Base-by-base conservation (phyloP, 2,888 invertebrate species). In the Alentia gelatinosa region DNA sequence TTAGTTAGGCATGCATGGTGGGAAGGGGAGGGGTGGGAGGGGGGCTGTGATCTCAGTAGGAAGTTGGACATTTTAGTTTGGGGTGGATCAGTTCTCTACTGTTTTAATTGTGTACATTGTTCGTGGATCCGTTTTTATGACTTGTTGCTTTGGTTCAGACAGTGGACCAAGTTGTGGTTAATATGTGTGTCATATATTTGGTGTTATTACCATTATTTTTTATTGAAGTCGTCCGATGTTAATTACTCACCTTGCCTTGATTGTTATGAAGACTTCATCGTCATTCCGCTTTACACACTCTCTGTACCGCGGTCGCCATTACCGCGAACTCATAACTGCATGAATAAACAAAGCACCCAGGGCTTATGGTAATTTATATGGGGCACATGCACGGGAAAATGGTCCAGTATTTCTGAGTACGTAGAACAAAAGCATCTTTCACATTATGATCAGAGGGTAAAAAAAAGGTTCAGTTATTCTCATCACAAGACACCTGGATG, bases 201-300 rank as follows among this genome's bases (percentile, higher is more conserved):
- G 33, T 68, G 68, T 68, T 68, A 68, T 68, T 68, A 30, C 68
- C 68, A 68, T 68, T 19, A 68, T 68, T 9, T 56, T 56, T 56
- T 68, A 30, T 68, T 26, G 68, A 30, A 68, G 23, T 30, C 33
- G n/a, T 68, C 68, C 68, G 30, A 26, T 56, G 56, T 30, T 68
- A 68, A 68, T 30, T 68, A 68, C 15, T 30, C 68, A 68, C 30
- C 68, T 68, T 68, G 68, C 33, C 68, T 68, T 68, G 68, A 68
- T 26, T 56, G 56, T 56, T 68, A 68, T 68, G n/a, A 68, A 30
- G 68, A 68, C 68, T 68, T 68, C 68, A 68, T 68, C 33, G 68
- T 30, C 68, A 68, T 68, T 68, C 68, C 68, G 30, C 68, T 30
- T 68, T 68, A 30, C 56, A n/a, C n/a, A 56, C 56, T 56, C 56